Percentiles rank a stretch among this genome's conserved stretches.
These are phyloP conservation scores for Epinephelus moara DNA, from an alignment of 2,113 vertebrate species.

Conservation along the genomic window DNA sequence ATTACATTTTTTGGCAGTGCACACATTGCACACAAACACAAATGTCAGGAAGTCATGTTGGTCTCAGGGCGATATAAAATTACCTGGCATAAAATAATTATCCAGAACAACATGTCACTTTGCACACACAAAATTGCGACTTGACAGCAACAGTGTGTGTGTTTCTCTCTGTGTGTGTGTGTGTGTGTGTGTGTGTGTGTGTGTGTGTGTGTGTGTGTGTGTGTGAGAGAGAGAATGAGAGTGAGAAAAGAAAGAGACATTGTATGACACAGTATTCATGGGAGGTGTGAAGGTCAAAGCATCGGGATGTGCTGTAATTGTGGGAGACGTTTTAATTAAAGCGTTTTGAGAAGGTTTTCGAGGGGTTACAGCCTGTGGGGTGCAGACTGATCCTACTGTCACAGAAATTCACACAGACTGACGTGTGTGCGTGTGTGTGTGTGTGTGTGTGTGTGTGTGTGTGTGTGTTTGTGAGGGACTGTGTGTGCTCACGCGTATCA, in stretches of 20 bases:
- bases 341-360: slow-evolving; percentile 74
- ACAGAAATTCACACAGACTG: slow-evolving; percentile 74
- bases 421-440: slow-evolving; percentile 46
- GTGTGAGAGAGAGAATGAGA: background rate
- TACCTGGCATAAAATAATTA: slow-evolving; percentile 25
- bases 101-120: slow-evolving; percentile 30
- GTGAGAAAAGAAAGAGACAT: slow-evolving; percentile 33
- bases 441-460: slow-evolving; percentile 36
- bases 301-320: slow-evolving; percentile 79
- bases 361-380: slow-evolving; percentile 74
- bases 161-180: background rate
- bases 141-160: slow-evolving; percentile 4
- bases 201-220: background rate
- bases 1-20: background rate
- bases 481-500: slow-evolving; percentile 54
- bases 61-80: background rate
- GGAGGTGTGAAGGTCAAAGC: slow-evolving; percentile 79
- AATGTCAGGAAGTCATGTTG: slow-evolving; percentile 8
- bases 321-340: slow-evolving; percentile 84
- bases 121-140: background rate
- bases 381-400: slow-evolving; percentile 72
- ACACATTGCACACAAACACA: slow-evolving; percentile 7
- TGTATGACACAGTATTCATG: slow-evolving; percentile 65
- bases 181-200: background rate
- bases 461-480: slow-evolving; percentile 35